These are phyloP conservation scores for Agrilus biguttatus DNA, from an alignment of 2,888 invertebrate species.

Conservation along the genomic window DNA sequence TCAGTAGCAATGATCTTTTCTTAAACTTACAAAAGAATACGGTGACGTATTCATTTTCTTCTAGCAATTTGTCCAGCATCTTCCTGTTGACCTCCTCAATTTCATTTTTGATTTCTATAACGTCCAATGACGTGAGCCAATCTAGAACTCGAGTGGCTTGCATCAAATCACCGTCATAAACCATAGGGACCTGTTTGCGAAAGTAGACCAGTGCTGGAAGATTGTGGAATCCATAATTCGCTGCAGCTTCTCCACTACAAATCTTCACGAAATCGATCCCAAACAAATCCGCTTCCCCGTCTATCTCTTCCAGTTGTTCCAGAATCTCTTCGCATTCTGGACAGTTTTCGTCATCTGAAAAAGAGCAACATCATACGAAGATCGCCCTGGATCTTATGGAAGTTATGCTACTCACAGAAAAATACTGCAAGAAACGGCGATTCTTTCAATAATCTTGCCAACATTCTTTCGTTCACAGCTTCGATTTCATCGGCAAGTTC, in stretches of 20 bases:
- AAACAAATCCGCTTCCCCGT: slow-evolving; percentile 84
- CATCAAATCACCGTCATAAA: slow-evolving; percentile 79
- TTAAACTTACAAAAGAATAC: slow-evolving; percentile 83
- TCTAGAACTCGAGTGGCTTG: slow-evolving; percentile 74
- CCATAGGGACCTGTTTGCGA: slow-evolving; percentile 61
- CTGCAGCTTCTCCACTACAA: slow-evolving; percentile 65
- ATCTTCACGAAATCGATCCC: slow-evolving; percentile 94
- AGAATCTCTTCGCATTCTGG: slow-evolving; percentile 83
- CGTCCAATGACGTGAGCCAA: slow-evolving; percentile 88
- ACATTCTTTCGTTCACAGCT: slow-evolving; percentile 80
- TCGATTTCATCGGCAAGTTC: slow-evolving; percentile 90
- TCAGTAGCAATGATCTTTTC: too few relatives aligned
- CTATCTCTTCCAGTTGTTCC: slow-evolving; percentile 82
- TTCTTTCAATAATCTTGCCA: slow-evolving; percentile 68
- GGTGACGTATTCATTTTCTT: slow-evolving; percentile 88
- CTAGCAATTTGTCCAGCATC: slow-evolving; percentile 87
- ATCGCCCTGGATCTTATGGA: background rate
- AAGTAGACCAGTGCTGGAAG: slow-evolving; percentile 81
- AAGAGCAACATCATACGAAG: background rate
- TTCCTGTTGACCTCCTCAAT: slow-evolving; percentile 94
- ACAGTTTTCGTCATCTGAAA: slow-evolving; percentile 74
- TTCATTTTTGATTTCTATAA: slow-evolving; percentile 90
- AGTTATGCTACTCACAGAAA: slow-evolving; percentile 55
- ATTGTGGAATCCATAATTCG: slow-evolving; percentile 67
- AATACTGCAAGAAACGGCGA: slow-evolving; percentile 81